phyloP scores from a whole-genome alignment of 2,888 invertebrate genomes.

The Eristalinus aeneus region DNA sequence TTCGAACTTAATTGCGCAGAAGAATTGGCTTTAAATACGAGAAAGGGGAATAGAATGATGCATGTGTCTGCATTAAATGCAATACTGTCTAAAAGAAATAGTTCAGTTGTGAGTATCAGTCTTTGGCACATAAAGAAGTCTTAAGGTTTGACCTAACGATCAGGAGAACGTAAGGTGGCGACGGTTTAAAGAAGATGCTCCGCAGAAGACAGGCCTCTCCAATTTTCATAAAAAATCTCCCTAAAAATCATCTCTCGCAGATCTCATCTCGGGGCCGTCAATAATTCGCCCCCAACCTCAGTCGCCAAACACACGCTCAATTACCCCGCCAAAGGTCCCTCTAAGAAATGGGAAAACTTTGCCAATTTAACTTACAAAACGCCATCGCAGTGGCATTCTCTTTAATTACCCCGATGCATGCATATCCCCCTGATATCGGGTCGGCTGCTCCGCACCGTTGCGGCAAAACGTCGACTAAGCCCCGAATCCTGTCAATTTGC shows the following conservation, averaged over 20 bases:
- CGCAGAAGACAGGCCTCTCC: neutral
- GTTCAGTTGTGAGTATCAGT: no score
- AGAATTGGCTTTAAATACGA: neutral
- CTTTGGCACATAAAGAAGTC: no score
- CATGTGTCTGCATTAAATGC: neutral
- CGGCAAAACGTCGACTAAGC: slow-evolving; percentile 14
- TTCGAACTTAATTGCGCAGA: neutral
- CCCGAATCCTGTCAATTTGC: slow-evolving; percentile 57
- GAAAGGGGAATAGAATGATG: neutral
- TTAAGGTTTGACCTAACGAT: no score
- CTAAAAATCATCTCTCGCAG: no score
- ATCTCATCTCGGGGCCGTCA: no score
- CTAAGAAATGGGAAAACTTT: slow-evolving; percentile 64
- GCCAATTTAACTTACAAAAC: slow-evolving; percentile 68
- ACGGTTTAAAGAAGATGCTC: no score
- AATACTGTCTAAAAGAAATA: no score
- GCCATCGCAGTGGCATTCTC: slow-evolving; percentile 48
- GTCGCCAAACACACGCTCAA: slow-evolving; percentile 32
- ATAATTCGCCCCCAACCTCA: no score
- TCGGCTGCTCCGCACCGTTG: neutral
- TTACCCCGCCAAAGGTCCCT: slow-evolving; percentile 19
- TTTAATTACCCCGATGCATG: slow-evolving; percentile 63
- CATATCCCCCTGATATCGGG: slow-evolving; percentile 25
- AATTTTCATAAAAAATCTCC: no score
- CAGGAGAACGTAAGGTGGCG: no score